Evolutionary conservation across 2,797 vertebrate species (phyloP).

Genomic region (Kryptopterus vitreolus): DNA sequence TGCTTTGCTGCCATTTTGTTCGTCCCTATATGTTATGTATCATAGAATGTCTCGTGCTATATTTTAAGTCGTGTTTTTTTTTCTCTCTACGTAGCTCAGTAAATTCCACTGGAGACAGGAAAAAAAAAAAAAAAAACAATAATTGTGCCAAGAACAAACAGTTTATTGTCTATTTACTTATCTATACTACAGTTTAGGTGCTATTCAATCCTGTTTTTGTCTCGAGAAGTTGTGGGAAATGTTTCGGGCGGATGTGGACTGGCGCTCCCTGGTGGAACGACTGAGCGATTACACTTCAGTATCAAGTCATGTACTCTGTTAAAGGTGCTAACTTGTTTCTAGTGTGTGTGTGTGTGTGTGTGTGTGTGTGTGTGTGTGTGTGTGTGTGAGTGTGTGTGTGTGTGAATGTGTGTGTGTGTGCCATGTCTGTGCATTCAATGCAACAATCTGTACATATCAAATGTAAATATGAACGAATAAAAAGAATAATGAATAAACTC

Average conservation of each 20-base stretch:
- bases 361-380: no score
- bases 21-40: not conserved
- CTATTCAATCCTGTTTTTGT: not conserved
- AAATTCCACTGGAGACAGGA: not conserved
- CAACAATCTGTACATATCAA: constrained; percentile 46
- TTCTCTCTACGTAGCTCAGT: constrained; percentile 5
- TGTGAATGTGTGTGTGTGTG: no score
- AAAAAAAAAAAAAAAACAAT: no score
- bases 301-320: not conserved
- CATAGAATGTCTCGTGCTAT: not conserved
- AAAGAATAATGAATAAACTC: constrained; percentile 14
- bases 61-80: not conserved
- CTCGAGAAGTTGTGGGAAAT: not conserved
- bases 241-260: constrained; percentile 3
- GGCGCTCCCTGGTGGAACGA: constrained; percentile 31
- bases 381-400: no score
- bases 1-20: not conserved
- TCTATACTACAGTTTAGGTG: constrained; percentile 8
- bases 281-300: constrained; percentile 10
- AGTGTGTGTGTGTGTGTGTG: no score
- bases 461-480: constrained; percentile 53
- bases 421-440: constrained; percentile 43
- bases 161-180: not conserved
- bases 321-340: constrained; percentile 17
- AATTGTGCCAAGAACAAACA: not conserved